Conservation (phyloP, 2,113 vertebrate genomes). For the Leptobrachium leishanense region DNA sequence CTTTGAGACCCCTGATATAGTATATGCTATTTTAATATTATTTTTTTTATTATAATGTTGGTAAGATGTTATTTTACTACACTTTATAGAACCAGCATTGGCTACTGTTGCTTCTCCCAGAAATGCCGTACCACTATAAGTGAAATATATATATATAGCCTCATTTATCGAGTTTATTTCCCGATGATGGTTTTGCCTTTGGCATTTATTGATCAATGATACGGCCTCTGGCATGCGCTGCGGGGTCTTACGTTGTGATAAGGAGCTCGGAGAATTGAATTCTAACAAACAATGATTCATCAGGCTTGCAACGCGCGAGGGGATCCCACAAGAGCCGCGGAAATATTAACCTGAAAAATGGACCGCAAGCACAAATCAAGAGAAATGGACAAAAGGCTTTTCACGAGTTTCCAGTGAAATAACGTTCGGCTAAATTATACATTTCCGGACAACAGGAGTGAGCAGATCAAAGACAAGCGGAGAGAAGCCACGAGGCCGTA, state of each 20-base stretch:
- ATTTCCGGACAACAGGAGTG: too few relatives aligned
- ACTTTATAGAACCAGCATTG: not conserved
- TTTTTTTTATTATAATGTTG: not conserved
- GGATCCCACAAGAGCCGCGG: not conserved
- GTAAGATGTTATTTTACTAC: not conserved
- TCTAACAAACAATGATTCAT: not conserved
- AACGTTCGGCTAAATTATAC: too few relatives aligned
- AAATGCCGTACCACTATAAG: not conserved
- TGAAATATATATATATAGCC: not conserved
- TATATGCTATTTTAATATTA: not conserved
- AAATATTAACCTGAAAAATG: not conserved
- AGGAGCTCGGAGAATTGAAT: not conserved
- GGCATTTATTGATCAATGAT: constrained; percentile 3
- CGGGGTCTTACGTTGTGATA: not conserved
- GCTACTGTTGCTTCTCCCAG: not conserved
- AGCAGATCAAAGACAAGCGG: too few relatives aligned
- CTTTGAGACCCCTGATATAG: too few relatives aligned
- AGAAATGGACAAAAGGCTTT: too few relatives aligned
- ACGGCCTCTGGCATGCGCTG: not conserved
- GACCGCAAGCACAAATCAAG: too few relatives aligned
- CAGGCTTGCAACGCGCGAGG: not conserved
- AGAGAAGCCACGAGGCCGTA: too few relatives aligned
- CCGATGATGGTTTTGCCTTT: constrained; percentile 2
- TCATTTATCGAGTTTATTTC: constrained; percentile 1
- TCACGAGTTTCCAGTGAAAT: too few relatives aligned